Evolutionary conservation across 2,113 vertebrate species (phyloP), one percentile per base, ranked within the genome.

Genomic region (Corydoras maculifer): DNA sequence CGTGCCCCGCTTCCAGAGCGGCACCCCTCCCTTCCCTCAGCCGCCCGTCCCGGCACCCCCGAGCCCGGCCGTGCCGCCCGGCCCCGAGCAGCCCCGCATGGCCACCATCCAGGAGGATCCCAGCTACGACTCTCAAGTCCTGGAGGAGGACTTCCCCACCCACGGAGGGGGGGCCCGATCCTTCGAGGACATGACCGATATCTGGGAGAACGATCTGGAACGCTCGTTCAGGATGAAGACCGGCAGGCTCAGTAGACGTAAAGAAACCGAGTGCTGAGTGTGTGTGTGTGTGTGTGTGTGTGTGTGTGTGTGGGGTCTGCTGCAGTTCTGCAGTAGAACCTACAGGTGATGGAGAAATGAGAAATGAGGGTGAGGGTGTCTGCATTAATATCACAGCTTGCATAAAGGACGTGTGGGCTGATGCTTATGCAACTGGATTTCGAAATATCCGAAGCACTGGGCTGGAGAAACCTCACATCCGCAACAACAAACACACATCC

Each of bases 41-140:
- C 15, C 80, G 3, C 9, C 30, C 51, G 54, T 8, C 65, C n/a
- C 65, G 4, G 57, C 35, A 3, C 3, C 53, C 11, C 25, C 68
- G 78, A 0, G 48, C 51, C 3, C 74, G 58, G 11, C 82, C 85
- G 0, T 35, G 31, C 51, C 15, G 50, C 58, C 49, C 14, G 63
- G 3, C 69, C 61, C 10, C 62, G 94, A 96, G 58, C 91, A 88
- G 79, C 92, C 88, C 2, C 87, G 91, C 50, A 98, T 98, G 95
- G 93, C 93, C 86, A 98, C 96, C 0, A 98, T 98, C 78, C 91
- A 94, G 80, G 96, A 99, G 78, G 93, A 97, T 84, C 90, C 92
- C 0, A 91, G 93, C 86, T 87, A 82, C 0, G 93, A 98, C 87
- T 94, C 93, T 0, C 92, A 91, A 0, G 85, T 81, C 7, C 91